These are phyloP conservation scores for Mohoua ochrocephala DNA, from an alignment of 2,113 vertebrate genomes.

Conservation along the genomic window DNA sequence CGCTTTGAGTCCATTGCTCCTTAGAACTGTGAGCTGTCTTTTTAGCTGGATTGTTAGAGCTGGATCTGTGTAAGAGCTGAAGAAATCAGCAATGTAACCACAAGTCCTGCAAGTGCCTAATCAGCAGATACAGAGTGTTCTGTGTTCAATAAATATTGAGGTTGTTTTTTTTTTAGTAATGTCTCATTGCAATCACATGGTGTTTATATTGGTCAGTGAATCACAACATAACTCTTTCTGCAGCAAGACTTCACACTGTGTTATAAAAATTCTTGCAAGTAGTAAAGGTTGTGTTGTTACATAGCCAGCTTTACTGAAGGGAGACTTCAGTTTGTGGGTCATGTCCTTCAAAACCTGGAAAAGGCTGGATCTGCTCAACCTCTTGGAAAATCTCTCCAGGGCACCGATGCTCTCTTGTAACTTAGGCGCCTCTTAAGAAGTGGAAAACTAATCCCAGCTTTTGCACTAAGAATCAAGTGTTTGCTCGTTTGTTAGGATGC, in stretches of 20 bases:
- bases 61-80: background rate
- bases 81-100: background rate
- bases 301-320: background rate
- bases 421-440: background rate
- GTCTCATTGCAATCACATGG: background rate
- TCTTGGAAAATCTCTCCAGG: conserved; percentile 56
- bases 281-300: background rate
- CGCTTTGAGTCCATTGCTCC: background rate
- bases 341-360: conserved; percentile 36
- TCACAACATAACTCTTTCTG: background rate
- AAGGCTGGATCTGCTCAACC: background rate
- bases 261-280: background rate
- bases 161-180: background rate
- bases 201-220: background rate
- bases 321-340: background rate
- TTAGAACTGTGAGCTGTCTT: background rate
- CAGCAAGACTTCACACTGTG: background rate
- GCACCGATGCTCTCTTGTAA: background rate
- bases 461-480: background rate
- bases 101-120: background rate
- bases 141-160: background rate
- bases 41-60: background rate
- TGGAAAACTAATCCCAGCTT: background rate
- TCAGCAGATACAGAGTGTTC: background rate
- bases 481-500: background rate